These are phyloP conservation scores for Lepidurus couesii DNA, from an alignment of 1,140 invertebrate species.

Conservation along the genomic window DNA sequence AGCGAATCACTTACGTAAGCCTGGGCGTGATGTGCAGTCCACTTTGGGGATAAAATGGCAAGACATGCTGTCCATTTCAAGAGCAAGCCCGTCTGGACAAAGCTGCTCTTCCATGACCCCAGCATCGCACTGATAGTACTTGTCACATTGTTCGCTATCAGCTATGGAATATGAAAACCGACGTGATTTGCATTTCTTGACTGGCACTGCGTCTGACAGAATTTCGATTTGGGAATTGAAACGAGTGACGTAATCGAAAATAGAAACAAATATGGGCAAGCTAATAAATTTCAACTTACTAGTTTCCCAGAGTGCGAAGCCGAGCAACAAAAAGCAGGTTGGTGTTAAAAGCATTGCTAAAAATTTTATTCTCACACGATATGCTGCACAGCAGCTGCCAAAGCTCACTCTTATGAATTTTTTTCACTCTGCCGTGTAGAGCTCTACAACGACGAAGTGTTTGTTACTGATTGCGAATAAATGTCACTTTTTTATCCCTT, in stretches of 20 bases:
- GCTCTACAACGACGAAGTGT: no score
- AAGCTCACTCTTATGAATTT: no score
- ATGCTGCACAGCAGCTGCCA: no score
- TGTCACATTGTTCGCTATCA: conserved; percentile 45
- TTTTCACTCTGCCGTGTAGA: no score
- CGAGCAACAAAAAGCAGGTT: neutral
- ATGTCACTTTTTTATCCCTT: no score
- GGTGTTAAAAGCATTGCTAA: neutral
- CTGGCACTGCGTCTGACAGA: neutral
- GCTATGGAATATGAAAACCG: conserved; percentile 40
- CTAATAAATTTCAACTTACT: neutral
- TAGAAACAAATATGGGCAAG: neutral
- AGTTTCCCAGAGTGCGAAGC: neutral
- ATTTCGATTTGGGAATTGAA: neutral
- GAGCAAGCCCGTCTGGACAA: conserved; percentile 31
- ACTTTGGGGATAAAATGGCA: conserved; percentile 31
- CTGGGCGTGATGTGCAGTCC: conserved; percentile 14
- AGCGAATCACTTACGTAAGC: conserved; percentile 26
- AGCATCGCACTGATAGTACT: conserved; percentile 45
- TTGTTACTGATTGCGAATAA: no score
- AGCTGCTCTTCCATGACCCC: conserved; percentile 41
- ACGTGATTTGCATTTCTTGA: conserved; percentile 17
- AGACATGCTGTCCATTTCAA: conserved; percentile 29
- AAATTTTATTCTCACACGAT: no score
- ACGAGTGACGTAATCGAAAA: neutral